Conservation (phyloP, 2,888 invertebrate genomes). For the Cephus nigrinus region DNA sequence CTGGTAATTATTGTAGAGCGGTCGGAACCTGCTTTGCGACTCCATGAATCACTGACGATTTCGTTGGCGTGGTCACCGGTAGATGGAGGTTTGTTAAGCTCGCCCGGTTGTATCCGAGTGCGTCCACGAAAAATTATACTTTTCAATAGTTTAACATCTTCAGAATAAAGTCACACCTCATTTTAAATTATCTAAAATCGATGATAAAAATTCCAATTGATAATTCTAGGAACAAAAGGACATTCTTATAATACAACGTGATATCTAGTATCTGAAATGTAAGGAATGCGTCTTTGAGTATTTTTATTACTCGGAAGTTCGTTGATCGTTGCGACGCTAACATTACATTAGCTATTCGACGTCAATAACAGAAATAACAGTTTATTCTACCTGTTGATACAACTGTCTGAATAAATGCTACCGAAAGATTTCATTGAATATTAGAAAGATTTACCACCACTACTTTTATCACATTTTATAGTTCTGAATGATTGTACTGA, state of each 20-base stretch:
- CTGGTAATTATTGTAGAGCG: constrained; percentile 21
- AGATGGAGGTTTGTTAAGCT: constrained; percentile 23
- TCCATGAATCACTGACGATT: constrained; percentile 36
- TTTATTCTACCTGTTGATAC: background rate
- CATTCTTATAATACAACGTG: background rate
- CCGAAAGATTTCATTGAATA: background rate
- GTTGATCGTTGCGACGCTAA: background rate
- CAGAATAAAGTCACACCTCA: background rate
- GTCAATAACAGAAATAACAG: background rate
- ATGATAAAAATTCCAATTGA: background rate
- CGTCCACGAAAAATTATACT: background rate
- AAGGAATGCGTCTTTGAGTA: background rate
- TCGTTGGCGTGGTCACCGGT: constrained; percentile 9
- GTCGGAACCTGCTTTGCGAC: constrained; percentile 26
- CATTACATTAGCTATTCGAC: background rate
- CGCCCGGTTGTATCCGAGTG: background rate
- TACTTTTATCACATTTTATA: background rate
- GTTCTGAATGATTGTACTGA: background rate
- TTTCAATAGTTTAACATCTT: background rate
- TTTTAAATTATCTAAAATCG: background rate
- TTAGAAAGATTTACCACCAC: background rate
- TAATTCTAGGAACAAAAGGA: background rate
- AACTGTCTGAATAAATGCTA: background rate
- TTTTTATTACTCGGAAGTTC: background rate
- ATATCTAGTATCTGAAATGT: background rate